Evolutionary conservation across 2,888 invertebrate species (phyloP), one percentile per base, ranked within the genome.

Genomic region (Microctonus brassicae): DNA sequence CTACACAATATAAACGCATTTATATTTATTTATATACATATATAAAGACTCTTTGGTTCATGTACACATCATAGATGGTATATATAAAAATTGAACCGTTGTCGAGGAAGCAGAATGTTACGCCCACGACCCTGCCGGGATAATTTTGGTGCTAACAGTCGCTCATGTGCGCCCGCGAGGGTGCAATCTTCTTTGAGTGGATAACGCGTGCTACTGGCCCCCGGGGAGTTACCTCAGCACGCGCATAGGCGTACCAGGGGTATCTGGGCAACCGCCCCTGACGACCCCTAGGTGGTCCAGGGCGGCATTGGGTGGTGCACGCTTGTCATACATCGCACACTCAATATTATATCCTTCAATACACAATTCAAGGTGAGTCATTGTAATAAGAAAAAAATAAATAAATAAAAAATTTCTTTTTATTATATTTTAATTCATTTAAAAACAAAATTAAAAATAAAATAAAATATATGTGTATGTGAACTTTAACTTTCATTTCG

Each of bases 271-370:
- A 82, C 84, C 87, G 86, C 86, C 87, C 86, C 83, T 82, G 84
- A 83, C 86, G 83, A 86, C 87, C 86, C 84, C 83, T 85, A 86
- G 87, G 86, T 86, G 83, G 86, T 86, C 82, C 84, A 81, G 86
- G 86, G 86, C 87, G 86, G 84, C 82, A 77, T 81, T 84, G 86
- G 86, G 86, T 83, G 84, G 84, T 83, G 79, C 82, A 78, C 75
- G 73, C 74, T 76, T 76, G 74, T 76, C 70, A 73, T 58, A n/a
- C n/a, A 55, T n/a, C 17, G 17, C 17, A 47, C 9, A 17, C 17
- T n/a, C 7, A 17, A 47, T 47, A 47, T 17, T n/a, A n/a, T n/a
- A n/a, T n/a, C n/a, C n/a, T n/a, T n/a, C 17, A 17, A 47, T 70
- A 26, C 58, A 60, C 47, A 36, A 24, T 34, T n/a, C 17, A 24